Evolutionary conservation across 2,888 invertebrate species (phyloP).

Genomic region (Macropis europaea): DNA sequence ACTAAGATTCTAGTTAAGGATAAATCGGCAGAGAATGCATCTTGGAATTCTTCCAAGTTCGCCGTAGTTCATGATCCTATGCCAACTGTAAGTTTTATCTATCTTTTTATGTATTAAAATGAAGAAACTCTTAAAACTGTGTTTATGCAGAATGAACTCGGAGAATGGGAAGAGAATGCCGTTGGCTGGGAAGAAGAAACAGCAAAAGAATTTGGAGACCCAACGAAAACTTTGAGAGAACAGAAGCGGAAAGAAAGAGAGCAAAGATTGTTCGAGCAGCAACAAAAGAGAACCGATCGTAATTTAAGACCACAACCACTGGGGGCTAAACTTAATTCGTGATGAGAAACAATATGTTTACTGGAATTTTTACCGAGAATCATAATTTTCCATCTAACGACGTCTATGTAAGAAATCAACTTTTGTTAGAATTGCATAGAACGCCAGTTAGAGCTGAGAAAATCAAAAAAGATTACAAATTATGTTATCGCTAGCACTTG

Average conservation of each 20-base stretch:
- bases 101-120: neutral
- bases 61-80: constrained; percentile 80
- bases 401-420: constrained; percentile 4
- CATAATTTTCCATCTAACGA: constrained; percentile 13
- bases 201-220: constrained; percentile 71
- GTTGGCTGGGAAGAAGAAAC: constrained; percentile 82
- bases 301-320: constrained; percentile 70
- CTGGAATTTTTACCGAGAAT: constrained; percentile 4
- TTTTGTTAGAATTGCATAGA: neutral
- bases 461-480: constrained; percentile 6
- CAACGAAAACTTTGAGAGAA: constrained; percentile 69
- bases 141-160: constrained; percentile 79
- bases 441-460: neutral
- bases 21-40: constrained; percentile 64
- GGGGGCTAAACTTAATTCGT: constrained; percentile 75
- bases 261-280: constrained; percentile 71
- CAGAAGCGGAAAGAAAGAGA: constrained; percentile 72
- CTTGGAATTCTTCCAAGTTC: constrained; percentile 79
- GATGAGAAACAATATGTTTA: constrained; percentile 56
- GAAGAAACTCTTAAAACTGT: neutral
- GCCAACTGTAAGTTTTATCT: constrained; percentile 74
- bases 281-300: constrained; percentile 71
- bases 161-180: constrained; percentile 82
- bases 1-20: constrained; percentile 81
- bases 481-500: neutral